Base-by-base conservation (phyloP, 2,888 invertebrate genomes). In the Hemistola chrysoprasaria region DNA sequence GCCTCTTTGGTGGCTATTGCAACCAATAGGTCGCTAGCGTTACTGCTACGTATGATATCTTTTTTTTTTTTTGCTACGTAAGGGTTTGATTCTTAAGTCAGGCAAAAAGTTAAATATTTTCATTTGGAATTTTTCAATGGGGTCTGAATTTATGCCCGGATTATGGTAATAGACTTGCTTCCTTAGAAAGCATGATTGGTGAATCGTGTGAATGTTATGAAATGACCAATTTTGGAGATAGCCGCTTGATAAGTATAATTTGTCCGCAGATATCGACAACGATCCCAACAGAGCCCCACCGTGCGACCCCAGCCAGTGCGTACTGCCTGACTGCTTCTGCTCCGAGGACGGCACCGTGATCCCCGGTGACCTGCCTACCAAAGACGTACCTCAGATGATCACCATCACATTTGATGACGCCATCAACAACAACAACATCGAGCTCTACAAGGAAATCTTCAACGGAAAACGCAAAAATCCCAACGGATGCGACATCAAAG, bases 331-430 rank as follows among this genome's bases (percentile, higher is more conserved):
- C 77, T 97, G 97, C 77, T 97, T 97, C 93, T 97, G 97, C 72
- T 97, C 97, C 6, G 96, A 97, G 77, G 97, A 97, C 70, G 97
- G 97, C 52, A 97, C 97, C 22, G 90, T 92, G 26, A 94, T 96
- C 59, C 97, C 97, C 48, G 95, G 95, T 7, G 95, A 96, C 69
- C 84, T 96, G 31, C 95, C 95, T 7, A 77, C 93, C 48, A 95
- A 93, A 82, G 95, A 96, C 66, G 95, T 97, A 0, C 97, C 97
- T 3, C 97, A 97, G 90, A 97, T 97, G 97, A 94, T 97, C 70
- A 97, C 96, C 41, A 95, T 97, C 71, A 97, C 97, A 33, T 97
- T 97, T 75, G 97, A 97, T 71, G 97, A 97, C 67, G 97, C 97
- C 67, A 96, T 97, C 81, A 97, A 97, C 81, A 97, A 97, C 84